phyloP scores from a whole-genome alignment of 2,797 vertebrate genomes.

The Erpetoichthys calabaricus region DNA sequence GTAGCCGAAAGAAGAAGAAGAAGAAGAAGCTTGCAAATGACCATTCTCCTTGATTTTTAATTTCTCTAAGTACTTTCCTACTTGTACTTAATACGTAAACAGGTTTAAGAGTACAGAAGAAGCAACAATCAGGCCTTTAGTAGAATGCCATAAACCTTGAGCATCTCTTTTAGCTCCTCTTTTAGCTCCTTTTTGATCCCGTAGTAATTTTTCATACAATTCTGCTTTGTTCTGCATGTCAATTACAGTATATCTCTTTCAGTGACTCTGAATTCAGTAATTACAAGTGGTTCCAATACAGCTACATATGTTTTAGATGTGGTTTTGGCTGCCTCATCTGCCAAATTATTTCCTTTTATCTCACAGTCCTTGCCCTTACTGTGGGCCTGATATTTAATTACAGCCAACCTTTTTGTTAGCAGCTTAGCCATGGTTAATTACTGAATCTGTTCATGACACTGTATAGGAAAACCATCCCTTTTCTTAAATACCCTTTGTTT shows the following conservation, averaged over 20 bases:
- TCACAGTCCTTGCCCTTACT: neutral
- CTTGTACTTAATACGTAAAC: neutral
- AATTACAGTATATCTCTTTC: too few species aligned
- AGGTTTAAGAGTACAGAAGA: too few species aligned
- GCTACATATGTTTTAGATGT: neutral
- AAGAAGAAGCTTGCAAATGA: neutral
- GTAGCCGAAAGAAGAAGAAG: too few species aligned
- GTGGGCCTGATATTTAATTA: constrained; percentile 5
- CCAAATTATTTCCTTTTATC: neutral
- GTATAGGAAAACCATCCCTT: neutral
- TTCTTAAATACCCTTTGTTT: constrained; percentile 1
- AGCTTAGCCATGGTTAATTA: constrained; percentile 1
- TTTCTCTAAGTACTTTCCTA: neutral
- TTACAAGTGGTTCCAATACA: neutral
- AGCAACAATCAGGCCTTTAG: too few species aligned
- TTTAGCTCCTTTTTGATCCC: too few species aligned
- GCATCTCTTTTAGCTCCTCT: too few species aligned
- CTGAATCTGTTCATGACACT: constrained; percentile 2
- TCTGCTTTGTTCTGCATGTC: too few species aligned
- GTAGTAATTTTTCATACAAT: too few species aligned
- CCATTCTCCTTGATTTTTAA: neutral
- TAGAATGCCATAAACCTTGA: too few species aligned
- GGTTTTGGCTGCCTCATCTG: neutral
- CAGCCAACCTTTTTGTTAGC: neutral
- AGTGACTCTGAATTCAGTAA: neutral